Evolutionary conservation across 2,113 vertebrate genomes (phyloP).

Genomic region (Rhinoderma darwinii): DNA sequence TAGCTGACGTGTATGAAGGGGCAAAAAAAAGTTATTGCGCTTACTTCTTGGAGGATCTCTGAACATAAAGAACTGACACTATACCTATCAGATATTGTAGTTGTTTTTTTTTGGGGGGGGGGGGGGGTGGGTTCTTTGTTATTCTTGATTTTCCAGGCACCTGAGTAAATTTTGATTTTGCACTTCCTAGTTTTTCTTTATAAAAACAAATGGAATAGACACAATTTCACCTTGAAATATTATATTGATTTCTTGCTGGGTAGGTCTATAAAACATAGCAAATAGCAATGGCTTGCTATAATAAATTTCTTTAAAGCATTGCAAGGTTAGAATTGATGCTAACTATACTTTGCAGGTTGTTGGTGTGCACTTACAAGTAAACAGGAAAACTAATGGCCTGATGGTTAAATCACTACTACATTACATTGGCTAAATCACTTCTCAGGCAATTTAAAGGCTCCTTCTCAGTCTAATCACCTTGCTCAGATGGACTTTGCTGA

Average conservation of each 20-base stretch:
- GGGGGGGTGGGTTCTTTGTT: neutral
- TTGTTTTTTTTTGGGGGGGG: neutral
- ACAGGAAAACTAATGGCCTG: slow-evolving; percentile 53
- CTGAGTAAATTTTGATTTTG: neutral
- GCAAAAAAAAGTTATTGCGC: too few relatives aligned
- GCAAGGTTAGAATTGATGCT: slow-evolving; percentile 38
- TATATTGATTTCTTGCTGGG: slow-evolving; percentile 49
- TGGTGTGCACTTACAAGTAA: slow-evolving; percentile 52
- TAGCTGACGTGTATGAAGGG: too few relatives aligned
- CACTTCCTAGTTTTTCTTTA: neutral
- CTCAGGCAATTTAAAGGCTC: slow-evolving; percentile 40
- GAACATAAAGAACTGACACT: neutral
- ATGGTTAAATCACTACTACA: slow-evolving; percentile 54
- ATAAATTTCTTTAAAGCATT: slow-evolving; percentile 47
- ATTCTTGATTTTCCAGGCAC: neutral
- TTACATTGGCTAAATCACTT: slow-evolving; percentile 51
- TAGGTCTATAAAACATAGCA: slow-evolving; percentile 45
- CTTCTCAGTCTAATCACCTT: slow-evolving; percentile 45
- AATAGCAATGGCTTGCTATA: slow-evolving; percentile 5
- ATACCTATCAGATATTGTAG: neutral
- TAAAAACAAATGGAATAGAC: slow-evolving; percentile 32
- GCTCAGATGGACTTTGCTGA: slow-evolving; percentile 40
- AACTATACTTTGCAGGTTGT: slow-evolving; percentile 39
- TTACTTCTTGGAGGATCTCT: too few relatives aligned
- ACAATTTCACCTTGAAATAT: slow-evolving; percentile 32